Evolutionary conservation across 2,888 invertebrate species (phyloP).

Genomic region (Drosophila affinis): DNA sequence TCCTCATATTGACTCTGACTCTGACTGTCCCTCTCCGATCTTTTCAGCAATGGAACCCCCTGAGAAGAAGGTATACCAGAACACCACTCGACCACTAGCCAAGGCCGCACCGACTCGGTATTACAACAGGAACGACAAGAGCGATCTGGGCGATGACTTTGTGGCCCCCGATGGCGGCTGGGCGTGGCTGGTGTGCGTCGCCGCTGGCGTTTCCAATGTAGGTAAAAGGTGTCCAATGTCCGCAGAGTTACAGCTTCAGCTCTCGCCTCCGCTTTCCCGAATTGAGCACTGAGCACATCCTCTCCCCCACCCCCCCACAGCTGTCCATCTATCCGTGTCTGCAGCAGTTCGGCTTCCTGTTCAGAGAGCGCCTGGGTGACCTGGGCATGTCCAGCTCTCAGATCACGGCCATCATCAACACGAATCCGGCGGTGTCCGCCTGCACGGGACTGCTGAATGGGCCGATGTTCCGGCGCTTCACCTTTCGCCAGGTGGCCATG

Average conservation of each 20-base stretch:
- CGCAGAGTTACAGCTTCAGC: no score
- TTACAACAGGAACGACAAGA: slow-evolving; percentile 76
- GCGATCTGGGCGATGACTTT: slow-evolving; percentile 85
- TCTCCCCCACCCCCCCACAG: slow-evolving; percentile 83
- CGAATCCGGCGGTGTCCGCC: slow-evolving; percentile 88
- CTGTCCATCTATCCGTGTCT: slow-evolving; percentile 87
- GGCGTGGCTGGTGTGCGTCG: slow-evolving; percentile 89
- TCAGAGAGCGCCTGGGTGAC: slow-evolving; percentile 86
- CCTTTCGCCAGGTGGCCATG: slow-evolving; percentile 88
- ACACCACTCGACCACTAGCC: slow-evolving; percentile 73
- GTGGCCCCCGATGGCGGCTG: slow-evolving; percentile 90
- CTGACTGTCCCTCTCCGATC: no score
- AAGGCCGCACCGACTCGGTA: slow-evolving; percentile 28
- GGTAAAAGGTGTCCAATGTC: slow-evolving; percentile 79
- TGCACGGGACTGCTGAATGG: slow-evolving; percentile 89
- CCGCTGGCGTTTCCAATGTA: slow-evolving; percentile 90
- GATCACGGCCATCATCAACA: slow-evolving; percentile 89
- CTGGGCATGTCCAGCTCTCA: slow-evolving; percentile 87
- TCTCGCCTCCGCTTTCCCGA: no score
- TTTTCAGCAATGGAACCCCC: neutral
- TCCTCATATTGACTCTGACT: no score
- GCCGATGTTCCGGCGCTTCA: slow-evolving; percentile 88
- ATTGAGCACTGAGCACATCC: neutral
- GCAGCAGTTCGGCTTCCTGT: slow-evolving; percentile 90
- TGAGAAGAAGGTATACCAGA: slow-evolving; percentile 68